These are phyloP conservation scores for Tachyglossus aculeatus DNA, from an alignment of 2,797 vertebrate species.

Conservation along the genomic window DNA sequence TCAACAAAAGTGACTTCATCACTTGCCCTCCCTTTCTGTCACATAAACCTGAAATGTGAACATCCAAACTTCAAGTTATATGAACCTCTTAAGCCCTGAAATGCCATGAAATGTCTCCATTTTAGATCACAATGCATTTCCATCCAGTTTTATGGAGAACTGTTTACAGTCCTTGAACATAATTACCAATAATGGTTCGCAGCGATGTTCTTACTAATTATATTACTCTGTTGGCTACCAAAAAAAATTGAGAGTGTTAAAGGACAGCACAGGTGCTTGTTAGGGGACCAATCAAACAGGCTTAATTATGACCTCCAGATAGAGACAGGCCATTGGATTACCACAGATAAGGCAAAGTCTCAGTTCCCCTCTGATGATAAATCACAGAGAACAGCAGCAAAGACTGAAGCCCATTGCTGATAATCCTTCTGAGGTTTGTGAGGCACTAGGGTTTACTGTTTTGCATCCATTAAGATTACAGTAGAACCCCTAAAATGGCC, in stretches of 20 bases:
- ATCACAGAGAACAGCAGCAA: conserved; percentile 67
- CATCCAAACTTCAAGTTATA: background rate
- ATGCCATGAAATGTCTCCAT: conserved; percentile 33
- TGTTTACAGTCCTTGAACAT: conserved; percentile 43
- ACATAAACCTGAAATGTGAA: conserved; percentile 26
- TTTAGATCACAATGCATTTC: background rate
- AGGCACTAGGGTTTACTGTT: conserved; percentile 67
- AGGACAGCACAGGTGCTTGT: conserved; percentile 65
- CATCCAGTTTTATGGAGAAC: conserved; percentile 38
- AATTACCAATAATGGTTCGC: conserved; percentile 55
- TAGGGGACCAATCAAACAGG: conserved; percentile 73
- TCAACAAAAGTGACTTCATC: conserved; percentile 5
- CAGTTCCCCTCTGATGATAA: conserved; percentile 71
- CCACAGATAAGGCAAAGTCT: conserved; percentile 70
- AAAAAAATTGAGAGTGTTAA: conserved; percentile 48
- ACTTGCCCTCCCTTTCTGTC: conserved; percentile 43
- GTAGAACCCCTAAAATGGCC: conserved; percentile 67
- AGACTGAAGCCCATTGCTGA: conserved; percentile 65
- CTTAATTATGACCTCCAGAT: conserved; percentile 78
- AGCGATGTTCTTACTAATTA: conserved; percentile 63
- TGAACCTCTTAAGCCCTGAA: conserved; percentile 4
- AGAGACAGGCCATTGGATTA: conserved; percentile 76
- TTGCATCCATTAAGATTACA: conserved; percentile 76
- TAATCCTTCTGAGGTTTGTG: conserved; percentile 75
- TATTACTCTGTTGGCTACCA: conserved; percentile 43